These are phyloP conservation scores for Aplocera efformata DNA, from an alignment of 2,888 invertebrate species.

Conservation along the genomic window DNA sequence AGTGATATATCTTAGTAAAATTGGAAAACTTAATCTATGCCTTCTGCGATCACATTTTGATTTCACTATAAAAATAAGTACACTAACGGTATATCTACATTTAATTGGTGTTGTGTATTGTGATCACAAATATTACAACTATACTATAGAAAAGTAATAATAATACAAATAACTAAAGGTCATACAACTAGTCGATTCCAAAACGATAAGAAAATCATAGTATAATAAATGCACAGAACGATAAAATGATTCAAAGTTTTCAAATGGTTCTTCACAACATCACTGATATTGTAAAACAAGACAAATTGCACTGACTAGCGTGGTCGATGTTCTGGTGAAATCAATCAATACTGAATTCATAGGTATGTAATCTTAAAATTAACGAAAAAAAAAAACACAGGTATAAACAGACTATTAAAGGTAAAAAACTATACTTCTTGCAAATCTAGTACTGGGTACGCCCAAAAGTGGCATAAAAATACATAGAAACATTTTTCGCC, in stretches of 20 bases:
- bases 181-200: no score
- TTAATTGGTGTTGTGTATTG: conserved; percentile 9
- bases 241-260: background rate
- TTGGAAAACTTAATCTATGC: conserved; percentile 14
- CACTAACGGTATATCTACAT: conserved; percentile 1
- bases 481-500: no score
- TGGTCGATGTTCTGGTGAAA: conserved; percentile 8
- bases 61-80: conserved; percentile 24
- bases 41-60: conserved; percentile 23
- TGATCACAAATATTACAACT: background rate
- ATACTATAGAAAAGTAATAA: background rate
- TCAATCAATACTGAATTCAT: conserved; percentile 7
- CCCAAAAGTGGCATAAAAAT: no score
- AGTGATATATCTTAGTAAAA: conserved; percentile 2
- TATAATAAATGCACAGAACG: conserved; percentile 5
- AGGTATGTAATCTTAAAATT: no score
- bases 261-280: background rate
- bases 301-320: conserved; percentile 11
- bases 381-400: no score
- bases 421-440: no score
- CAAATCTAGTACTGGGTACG: no score
- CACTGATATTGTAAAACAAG: conserved; percentile 10
- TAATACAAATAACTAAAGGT: no score
- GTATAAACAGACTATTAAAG: no score
- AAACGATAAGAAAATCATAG: no score